Conservation (phyloP, 2,797 vertebrate genomes). For the Cryptoprocta ferox region DNA sequence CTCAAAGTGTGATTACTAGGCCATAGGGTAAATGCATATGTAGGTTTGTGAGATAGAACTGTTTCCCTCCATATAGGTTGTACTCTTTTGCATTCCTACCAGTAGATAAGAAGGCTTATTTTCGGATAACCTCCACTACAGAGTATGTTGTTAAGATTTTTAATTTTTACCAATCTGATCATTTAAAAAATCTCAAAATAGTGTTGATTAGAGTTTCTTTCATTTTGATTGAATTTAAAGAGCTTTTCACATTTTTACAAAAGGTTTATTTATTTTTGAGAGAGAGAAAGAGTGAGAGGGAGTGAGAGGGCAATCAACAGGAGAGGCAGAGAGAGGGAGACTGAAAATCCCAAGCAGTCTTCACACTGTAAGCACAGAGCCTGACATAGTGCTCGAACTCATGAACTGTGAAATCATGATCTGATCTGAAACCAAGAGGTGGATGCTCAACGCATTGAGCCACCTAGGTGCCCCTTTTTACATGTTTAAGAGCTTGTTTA, state of each 20-base stretch:
- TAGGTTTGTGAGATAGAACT: background rate
- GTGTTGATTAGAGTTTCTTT: constrained; percentile 34
- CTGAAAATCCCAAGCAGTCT: too few species aligned
- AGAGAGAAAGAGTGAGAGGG: too few species aligned
- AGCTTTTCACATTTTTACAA: background rate
- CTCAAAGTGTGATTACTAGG: background rate
- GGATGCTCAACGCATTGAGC: too few species aligned
- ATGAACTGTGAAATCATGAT: too few species aligned
- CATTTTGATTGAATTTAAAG: background rate
- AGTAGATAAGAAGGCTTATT: background rate
- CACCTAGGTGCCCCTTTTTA: background rate
- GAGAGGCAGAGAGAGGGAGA: too few species aligned
- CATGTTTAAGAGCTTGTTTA: background rate
- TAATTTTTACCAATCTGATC: background rate
- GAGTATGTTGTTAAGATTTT: background rate
- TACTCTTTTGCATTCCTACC: background rate
- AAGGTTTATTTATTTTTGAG: too few species aligned
- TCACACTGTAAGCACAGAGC: too few species aligned
- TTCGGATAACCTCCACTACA: background rate
- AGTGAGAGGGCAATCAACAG: too few species aligned
- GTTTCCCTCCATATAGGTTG: background rate
- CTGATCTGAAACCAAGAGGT: too few species aligned
- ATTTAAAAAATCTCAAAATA: background rate
- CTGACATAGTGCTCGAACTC: too few species aligned
- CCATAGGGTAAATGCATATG: background rate